Evolutionary conservation across 2,888 invertebrate species (phyloP).

Genomic region (Athalia rosae): DNA sequence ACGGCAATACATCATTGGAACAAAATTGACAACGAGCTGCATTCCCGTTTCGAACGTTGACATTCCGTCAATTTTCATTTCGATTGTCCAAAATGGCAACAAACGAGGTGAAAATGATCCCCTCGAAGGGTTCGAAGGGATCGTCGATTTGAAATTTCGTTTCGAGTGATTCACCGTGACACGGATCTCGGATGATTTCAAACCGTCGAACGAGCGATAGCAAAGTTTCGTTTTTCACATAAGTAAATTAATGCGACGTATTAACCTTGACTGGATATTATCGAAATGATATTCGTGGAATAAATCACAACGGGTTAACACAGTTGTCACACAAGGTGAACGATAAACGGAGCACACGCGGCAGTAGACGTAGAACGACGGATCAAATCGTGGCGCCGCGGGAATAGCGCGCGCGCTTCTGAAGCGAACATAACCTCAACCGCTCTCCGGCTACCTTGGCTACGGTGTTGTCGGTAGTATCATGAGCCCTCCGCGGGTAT

Average conservation of each 20-base stretch:
- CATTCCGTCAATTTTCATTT: too few relatives aligned
- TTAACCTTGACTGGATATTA: not conserved
- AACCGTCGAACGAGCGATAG: too few relatives aligned
- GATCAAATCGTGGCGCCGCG: conserved; percentile 49
- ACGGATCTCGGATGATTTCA: too few relatives aligned
- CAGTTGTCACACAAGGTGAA: conserved; percentile 24
- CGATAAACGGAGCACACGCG: conserved; percentile 31
- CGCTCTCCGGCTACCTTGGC: conserved; percentile 47
- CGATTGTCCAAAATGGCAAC: too few relatives aligned
- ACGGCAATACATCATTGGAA: too few relatives aligned
- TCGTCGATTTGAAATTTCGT: too few relatives aligned
- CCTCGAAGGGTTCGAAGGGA: too few relatives aligned
- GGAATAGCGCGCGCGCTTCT: conserved; percentile 47
- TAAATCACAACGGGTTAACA: conserved; percentile 15
- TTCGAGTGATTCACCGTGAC: too few relatives aligned
- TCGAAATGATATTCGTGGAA: not conserved
- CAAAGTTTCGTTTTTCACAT: too few relatives aligned
- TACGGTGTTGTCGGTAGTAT: conserved; percentile 46
- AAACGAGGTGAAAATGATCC: too few relatives aligned
- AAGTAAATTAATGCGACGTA: not conserved
- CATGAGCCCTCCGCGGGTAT: conserved; percentile 46
- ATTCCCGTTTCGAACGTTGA: too few relatives aligned
- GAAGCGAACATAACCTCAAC: conserved; percentile 49
- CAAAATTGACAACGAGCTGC: too few relatives aligned
- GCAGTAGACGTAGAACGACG: conserved; percentile 22